Conservation (phyloP, 2,888 invertebrate genomes). For the Hipparchia sbordonii region DNA sequence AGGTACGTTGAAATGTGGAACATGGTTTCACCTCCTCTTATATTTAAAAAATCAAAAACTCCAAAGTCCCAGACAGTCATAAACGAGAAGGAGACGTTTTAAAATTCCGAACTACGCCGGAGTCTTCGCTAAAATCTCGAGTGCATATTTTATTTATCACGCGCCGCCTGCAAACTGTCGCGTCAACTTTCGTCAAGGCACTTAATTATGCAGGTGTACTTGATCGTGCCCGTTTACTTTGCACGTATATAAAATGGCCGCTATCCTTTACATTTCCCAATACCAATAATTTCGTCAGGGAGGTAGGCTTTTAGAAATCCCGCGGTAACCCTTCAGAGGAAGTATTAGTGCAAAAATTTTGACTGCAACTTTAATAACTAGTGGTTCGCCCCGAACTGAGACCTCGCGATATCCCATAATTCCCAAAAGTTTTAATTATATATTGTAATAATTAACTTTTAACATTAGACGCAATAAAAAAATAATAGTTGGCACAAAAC, state of each 20-base stretch:
- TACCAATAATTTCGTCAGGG: too few species aligned
- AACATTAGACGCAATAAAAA: too few species aligned
- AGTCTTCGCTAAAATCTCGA: slow-evolving; percentile 57
- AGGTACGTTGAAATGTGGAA: too few species aligned
- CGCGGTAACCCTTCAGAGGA: too few species aligned
- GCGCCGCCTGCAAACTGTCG: slow-evolving; percentile 27
- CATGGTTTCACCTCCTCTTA: neutral
- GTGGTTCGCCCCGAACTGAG: too few species aligned
- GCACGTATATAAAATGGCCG: slow-evolving; percentile 44
- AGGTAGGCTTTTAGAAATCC: too few species aligned
- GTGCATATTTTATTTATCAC: slow-evolving; percentile 71
- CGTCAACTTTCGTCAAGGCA: slow-evolving; percentile 45
- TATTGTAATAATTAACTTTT: too few species aligned
- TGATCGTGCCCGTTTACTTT: slow-evolving; percentile 59
- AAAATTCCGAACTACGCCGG: slow-evolving; percentile 21
- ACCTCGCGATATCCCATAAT: too few species aligned
- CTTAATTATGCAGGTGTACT: slow-evolving; percentile 67
- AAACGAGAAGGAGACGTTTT: slow-evolving; percentile 3
- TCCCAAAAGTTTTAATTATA: too few species aligned
- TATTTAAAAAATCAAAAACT: slow-evolving; percentile 5
- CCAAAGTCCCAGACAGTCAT: slow-evolving; percentile 13
- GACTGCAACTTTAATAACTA: too few species aligned
- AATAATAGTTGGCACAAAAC: too few species aligned
- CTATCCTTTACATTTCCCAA: neutral
- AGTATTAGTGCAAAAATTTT: too few species aligned